A percentile compares a stretch with the other conserved stretches of the same genome.
phyloP scores from a whole-genome alignment of 2,797 vertebrate species.

The Micropoecilia bifurca region DNA sequence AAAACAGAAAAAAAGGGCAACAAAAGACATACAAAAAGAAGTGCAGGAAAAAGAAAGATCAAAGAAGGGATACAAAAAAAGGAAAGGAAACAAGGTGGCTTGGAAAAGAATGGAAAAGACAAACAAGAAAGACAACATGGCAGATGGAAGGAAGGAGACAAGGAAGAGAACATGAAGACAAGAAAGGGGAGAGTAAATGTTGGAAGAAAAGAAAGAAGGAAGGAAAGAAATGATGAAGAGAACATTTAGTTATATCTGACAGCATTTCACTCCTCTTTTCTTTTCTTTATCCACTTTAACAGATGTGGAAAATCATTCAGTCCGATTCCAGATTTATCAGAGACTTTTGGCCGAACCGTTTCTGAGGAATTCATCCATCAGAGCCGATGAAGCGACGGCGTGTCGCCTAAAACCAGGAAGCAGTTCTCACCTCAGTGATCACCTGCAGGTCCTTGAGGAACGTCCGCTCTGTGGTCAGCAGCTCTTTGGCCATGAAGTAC shows the following conservation, averaged over 20 bases:
- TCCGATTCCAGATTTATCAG: neutral
- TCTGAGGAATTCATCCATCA: too few relatives aligned
- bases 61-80: neutral
- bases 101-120: too few relatives aligned
- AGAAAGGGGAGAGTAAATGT: too few relatives aligned
- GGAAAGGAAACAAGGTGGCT: too few relatives aligned
- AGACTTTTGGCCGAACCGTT: neutral
- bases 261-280: too few relatives aligned
- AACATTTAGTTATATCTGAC: too few relatives aligned
- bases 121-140: too few relatives aligned
- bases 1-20: neutral
- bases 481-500: constrained; percentile 96
- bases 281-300: neutral
- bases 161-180: too few relatives aligned
- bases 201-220: too few relatives aligned
- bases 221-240: neutral
- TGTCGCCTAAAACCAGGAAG: too few relatives aligned
- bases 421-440: constrained; percentile 86
- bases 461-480: constrained; percentile 92
- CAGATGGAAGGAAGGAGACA: neutral
- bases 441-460: constrained; percentile 98
- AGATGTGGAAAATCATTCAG: neutral
- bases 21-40: neutral
- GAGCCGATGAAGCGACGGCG: too few relatives aligned
- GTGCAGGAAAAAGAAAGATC: neutral